phyloP scores from a whole-genome alignment of 2,113 vertebrate genomes.

The Pampusana beccarii region DNA sequence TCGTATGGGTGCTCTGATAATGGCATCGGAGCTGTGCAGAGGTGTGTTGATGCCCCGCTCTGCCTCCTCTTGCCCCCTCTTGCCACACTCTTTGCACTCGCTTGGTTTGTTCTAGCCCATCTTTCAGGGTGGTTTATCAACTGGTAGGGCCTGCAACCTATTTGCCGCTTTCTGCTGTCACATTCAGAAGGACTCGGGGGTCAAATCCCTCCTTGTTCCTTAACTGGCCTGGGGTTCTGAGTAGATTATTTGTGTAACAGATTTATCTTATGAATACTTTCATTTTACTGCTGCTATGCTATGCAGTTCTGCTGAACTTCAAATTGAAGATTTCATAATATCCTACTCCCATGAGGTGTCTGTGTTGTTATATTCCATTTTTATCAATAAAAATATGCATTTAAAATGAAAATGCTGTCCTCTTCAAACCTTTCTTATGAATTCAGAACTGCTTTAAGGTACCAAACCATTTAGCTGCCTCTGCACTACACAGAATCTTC shows the following conservation, averaged over 20 bases:
- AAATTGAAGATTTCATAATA: not conserved
- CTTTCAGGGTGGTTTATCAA: not conserved
- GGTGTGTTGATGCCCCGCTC: rapidly evolving
- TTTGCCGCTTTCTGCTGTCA: not conserved
- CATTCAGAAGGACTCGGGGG: not conserved
- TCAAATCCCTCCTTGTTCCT: not conserved
- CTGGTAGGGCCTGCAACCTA: not conserved
- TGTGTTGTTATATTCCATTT: conserved; percentile 10
- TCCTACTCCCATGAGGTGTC: not conserved
- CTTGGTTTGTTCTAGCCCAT: not conserved
- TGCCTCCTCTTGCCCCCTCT: not conserved
- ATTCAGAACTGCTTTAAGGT: not conserved
- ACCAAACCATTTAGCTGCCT: not conserved
- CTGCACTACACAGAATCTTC: not conserved
- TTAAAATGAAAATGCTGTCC: not conserved
- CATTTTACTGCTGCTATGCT: not conserved
- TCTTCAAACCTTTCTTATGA: not conserved
- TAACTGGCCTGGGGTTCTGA: not conserved
- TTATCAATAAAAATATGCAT: not conserved
- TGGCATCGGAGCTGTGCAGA: not conserved
- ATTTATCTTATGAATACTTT: not conserved
- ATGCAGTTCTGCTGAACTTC: not conserved
- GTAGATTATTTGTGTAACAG: not conserved
- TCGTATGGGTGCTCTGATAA: rapidly evolving
- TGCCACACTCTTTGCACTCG: not conserved